Evolutionary conservation across 1,140 invertebrate species (phyloP), one percentile per base, ranked within the genome.

Genomic region (Papilio dardanus): DNA sequence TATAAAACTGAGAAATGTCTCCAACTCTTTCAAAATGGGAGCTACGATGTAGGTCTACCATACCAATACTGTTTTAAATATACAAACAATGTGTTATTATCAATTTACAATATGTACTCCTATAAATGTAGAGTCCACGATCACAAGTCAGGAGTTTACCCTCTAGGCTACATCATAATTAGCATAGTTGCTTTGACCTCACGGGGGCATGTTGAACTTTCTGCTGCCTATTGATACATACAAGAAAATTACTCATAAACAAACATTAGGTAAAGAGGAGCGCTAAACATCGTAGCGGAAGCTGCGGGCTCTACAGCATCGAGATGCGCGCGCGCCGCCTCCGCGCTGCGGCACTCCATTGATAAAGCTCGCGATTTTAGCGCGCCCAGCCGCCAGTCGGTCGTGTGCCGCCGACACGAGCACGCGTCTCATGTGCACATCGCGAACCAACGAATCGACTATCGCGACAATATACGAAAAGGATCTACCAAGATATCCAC

Each of bases 291-390:
- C 80, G 86, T 87, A 89, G 87, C 89, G 90, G 90, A 92, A 92
- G 90, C 88, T 85, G 77, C 80, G 77, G 83, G 83, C 86, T 88
- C 87, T 86, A 87, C 21, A 87, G 86, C 80, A 79, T 77, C 75
- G 83, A 86, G 81, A 81, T 85, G 86, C 88, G 87, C 87, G 88
- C 79, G 88, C 88, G 87, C 81, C 71, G 75, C 74, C 71, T 68
- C 65, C 79, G 19, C 54, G 81, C 65, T 80, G 19, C 54, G 81
- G 80, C 80, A 77, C 80, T 76, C 77, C 84, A 87, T 85, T 89
- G 88, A 89, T 92, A 89, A 92, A 90, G 88, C 89, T 92, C 88
- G 88, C 89, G 83, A 90, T 92, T 90, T 90, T 80, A 54, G 24
- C 28, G 69, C 71, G 7, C 1, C 31, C n/a, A 74, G 65, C 77